Evolutionary conservation across 1,140 invertebrate genomes (phyloP).

Genomic region (Drosophila erecta): DNA sequence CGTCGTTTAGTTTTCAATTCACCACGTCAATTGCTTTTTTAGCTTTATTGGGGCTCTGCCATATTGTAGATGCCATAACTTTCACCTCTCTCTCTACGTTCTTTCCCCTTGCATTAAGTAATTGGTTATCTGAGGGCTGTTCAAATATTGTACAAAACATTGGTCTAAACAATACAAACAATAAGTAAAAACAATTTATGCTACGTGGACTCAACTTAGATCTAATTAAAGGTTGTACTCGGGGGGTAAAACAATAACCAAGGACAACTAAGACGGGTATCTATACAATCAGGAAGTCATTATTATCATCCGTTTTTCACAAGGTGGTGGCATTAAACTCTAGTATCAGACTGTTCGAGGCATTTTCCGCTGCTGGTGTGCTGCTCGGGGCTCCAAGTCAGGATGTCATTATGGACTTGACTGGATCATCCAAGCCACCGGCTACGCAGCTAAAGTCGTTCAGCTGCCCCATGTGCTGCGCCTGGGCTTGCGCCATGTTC

Average conservation of each 20-base stretch:
- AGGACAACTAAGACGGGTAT: constrained; percentile 45
- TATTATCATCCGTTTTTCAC: constrained; percentile 44
- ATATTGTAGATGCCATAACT: constrained; percentile 5
- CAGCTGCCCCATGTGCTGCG: constrained; percentile 58
- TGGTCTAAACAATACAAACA: constrained; percentile 74
- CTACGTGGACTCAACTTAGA: constrained; percentile 64
- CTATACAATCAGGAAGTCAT: constrained; percentile 64
- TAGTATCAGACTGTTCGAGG: constrained; percentile 73
- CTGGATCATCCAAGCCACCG: constrained; percentile 75
- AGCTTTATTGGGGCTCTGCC: constrained; percentile 47
- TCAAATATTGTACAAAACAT: constrained; percentile 69
- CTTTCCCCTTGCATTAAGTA: constrained; percentile 22
- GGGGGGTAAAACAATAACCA: constrained; percentile 42
- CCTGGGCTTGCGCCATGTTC: constrained; percentile 48
- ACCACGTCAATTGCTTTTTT: constrained; percentile 68
- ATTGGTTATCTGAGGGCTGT: constrained; percentile 7
- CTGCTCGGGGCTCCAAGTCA: constrained; percentile 64
- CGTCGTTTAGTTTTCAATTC: constrained; percentile 76
- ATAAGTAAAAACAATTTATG: constrained; percentile 65
- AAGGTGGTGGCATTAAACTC: constrained; percentile 81
- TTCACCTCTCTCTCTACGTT: constrained; percentile 9
- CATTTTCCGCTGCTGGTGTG: constrained; percentile 21
- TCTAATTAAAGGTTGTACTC: constrained; percentile 45
- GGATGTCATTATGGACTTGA: constrained; percentile 84
- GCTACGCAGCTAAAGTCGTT: constrained; percentile 80